phyloP scores from a whole-genome alignment of 2,113 vertebrate species.

The Sander vitreus region DNA sequence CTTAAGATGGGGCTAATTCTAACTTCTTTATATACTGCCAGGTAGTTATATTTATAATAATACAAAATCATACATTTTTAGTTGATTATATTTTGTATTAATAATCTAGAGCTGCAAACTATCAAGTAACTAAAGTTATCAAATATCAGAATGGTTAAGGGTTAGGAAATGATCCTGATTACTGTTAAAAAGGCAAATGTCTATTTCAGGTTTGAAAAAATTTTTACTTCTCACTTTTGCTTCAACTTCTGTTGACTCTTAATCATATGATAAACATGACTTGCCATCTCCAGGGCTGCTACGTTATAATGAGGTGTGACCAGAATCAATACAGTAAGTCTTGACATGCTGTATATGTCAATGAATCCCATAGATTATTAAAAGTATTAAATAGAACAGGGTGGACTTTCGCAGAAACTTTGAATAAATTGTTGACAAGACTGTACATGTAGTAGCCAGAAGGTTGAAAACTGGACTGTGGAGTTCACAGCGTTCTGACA shows the following conservation, averaged over 20 bases:
- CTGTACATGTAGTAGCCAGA: constrained; percentile 13
- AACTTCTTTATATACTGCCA: no score
- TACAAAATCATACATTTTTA: no score
- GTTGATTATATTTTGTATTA: no score
- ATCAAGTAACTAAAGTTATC: background rate
- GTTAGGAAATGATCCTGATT: background rate
- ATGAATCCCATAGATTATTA: background rate
- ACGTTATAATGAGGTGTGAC: background rate
- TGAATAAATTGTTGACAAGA: constrained; percentile 1
- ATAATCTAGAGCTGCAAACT: no score
- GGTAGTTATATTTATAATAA: no score
- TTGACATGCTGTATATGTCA: background rate
- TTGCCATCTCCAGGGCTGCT: background rate
- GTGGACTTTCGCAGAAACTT: background rate
- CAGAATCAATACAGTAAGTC: background rate
- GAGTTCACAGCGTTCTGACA: constrained; percentile 26
- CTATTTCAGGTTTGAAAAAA: background rate
- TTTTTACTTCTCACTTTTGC: background rate
- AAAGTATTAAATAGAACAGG: background rate
- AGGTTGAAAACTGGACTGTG: constrained; percentile 24
- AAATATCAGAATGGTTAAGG: background rate
- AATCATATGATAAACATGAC: background rate
- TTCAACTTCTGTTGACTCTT: background rate
- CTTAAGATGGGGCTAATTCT: no score
- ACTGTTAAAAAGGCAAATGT: background rate